phyloP scores from a whole-genome alignment of 2,888 invertebrate genomes.

The Chalcosyrphus nemorum region DNA sequence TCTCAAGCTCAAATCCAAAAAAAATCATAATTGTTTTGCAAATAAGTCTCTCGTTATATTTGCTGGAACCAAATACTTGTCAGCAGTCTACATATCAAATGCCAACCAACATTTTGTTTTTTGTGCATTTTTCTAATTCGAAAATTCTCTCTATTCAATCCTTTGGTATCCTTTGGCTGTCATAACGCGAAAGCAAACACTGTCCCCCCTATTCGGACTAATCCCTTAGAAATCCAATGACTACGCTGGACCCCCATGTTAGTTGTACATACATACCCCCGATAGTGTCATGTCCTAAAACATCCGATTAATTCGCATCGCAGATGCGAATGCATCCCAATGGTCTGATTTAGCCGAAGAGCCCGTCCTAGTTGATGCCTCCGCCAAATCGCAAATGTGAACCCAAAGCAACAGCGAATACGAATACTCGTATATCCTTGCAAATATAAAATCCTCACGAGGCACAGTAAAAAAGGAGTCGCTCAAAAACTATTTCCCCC shows the following conservation, averaged over 20 bases:
- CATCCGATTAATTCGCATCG: conserved; percentile 48
- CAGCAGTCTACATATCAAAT: neutral
- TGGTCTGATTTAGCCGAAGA: conserved; percentile 39
- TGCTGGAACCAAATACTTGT: neutral
- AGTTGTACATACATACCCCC: neutral
- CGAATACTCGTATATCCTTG: too few species aligned
- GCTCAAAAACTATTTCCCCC: conserved; percentile 63
- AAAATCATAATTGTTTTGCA: neutral
- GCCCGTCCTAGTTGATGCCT: conserved; percentile 29
- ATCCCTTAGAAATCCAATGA: conserved; percentile 28
- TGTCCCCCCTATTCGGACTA: too few species aligned
- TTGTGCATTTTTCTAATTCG: neutral
- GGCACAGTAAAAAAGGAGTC: neutral
- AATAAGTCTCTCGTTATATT: neutral
- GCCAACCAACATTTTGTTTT: neutral
- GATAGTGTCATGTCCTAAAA: conserved; percentile 54
- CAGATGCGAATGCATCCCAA: conserved; percentile 26
- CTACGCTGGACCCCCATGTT: neutral
- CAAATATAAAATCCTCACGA: conserved; percentile 18
- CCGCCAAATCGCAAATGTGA: conserved; percentile 48
- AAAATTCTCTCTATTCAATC: neutral
- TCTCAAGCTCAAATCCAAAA: neutral
- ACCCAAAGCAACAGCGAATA: conserved; percentile 41
- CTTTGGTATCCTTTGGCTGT: neutral
- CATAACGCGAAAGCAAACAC: neutral